Evolutionary conservation across 2,888 invertebrate genomes (phyloP), one percentile per base, ranked within the genome.

Genomic region (Phaedon cochleariae): DNA sequence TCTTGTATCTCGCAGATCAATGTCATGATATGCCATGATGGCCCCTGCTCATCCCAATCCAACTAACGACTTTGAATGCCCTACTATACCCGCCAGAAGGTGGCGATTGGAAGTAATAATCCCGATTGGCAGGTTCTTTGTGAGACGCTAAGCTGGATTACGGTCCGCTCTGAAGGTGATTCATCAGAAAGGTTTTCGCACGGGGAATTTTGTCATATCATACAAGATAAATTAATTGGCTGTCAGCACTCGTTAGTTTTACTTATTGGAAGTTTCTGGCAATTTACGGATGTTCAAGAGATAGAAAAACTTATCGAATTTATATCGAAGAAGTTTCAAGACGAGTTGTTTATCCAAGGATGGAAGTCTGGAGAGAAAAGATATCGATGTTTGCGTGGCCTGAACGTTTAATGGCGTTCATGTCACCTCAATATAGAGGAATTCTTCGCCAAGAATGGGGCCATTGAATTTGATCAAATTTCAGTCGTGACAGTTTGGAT

Each of bases 121-220:
- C 65, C 67, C 69, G 72, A 72, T 68, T 72, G 73, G 68, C 72
- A n/a, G n/a, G n/a, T 66, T 68, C 66, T 66, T 68, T 66, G 64
- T 64, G 64, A 68, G 64, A 57, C 60, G 64, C 66, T 66, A 70
- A 68, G 66, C 70, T 59, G 70, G 68, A 70, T 68, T 67, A 64
- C 61, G 53, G 45, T 64, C 53, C 60, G 52, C 49, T 62, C 52
- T 52, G 41, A 63, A 64, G 64, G 65, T 67, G 64, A 70, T 70
- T 70, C 66, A 65, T 70, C 65, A 70, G 61, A 55, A 52, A 49
- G 52, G 61, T 26, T 5, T 55, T 67, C 59, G 51, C 15, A 51
- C 51, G 53, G 55, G 31, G 64, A 65, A 61, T 67, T 64, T 62
- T 65, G 64, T 70, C 70, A 61, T 67, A 64, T 65, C 46, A 46